Base-by-base conservation (phyloP, 2,113 vertebrate species). In the Desmodus rotundus region DNA sequence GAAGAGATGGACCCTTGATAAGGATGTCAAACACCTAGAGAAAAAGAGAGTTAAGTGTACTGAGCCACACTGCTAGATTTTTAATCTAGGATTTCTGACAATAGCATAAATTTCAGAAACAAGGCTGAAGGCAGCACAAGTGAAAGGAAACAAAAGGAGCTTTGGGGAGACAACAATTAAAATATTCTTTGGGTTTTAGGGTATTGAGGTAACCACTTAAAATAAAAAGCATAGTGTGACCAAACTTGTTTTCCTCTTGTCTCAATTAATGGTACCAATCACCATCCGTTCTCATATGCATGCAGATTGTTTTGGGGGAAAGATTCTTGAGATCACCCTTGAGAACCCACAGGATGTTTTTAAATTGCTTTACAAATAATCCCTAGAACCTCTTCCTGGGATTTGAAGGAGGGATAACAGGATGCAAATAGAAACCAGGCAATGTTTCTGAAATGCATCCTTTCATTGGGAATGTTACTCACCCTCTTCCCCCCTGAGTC, bases 11-110 rank as follows among this genome's bases (percentile, higher is more conserved):
- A 54, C 88, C 63, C 68, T 91, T 80, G 91, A 92, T 76, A 97
- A 43, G 58, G 38, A 24, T 58, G 22, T 56, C 41, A 61, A 93
- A 91, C 74, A 90, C 77, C 67, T 85, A n/a, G 54, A 92, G 63
- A 95, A 77, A 89, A 95, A 86, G 67, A 72, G 15, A 56, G 22
- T 78, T 89, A 94, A 78, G 67, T 52, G 7, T 80, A 56, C 74
- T 54, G 36, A 84, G 77, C 68, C 68, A 33, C 31, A 63, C 3
- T 12, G 12, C 33, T 83, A 82, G 65, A 58, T 84, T 91, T 96
- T 96, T 87, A 73, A 95, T 96, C 94, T 95, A 81, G 70, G 36
- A 92, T 94, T 95, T 87, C 80, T 95, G 63, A 96, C 91, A 95
- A 83, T 70, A 95, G 92, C 73, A 72, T 90, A 95, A 82, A 97